A percentile compares a stretch with the other conserved stretches of the same genome.
Evolutionary conservation across 2,888 invertebrate species (phyloP).

Genomic region (Didymodactylos carnosus): DNA sequence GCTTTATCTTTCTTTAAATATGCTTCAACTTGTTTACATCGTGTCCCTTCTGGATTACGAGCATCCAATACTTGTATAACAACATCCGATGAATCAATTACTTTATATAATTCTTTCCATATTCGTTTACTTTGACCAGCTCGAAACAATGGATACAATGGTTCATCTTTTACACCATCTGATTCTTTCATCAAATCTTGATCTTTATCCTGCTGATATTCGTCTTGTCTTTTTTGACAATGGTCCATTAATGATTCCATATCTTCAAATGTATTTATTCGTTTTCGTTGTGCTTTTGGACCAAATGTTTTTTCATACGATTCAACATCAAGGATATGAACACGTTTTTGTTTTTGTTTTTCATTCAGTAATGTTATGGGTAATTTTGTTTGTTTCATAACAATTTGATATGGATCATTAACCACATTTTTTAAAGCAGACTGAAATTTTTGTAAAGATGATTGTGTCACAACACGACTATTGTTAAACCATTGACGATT

Average conservation of each 20-base stretch:
- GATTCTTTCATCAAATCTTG: conserved; percentile 55
- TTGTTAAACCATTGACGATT: conserved; percentile 98
- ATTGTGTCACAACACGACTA: conserved; percentile 79
- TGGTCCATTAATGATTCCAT: conserved; percentile 48
- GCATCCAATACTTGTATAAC: conserved; percentile 85
- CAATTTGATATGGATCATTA: conserved; percentile 85
- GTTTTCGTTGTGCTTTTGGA: conserved; percentile 70
- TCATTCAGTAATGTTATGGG: conserved; percentile 84
- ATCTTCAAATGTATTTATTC: conserved; percentile 49
- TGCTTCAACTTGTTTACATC: conserved; percentile 73
- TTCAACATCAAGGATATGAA: conserved; percentile 84
- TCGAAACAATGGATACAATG: conserved; percentile 42
- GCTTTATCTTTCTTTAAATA: conserved; percentile 79
- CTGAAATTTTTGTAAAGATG: conserved; percentile 45
- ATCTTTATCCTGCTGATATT: conserved; percentile 62
- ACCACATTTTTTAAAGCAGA: conserved; percentile 79
- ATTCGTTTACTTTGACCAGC: conserved; percentile 73
- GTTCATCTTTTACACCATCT: conserved; percentile 54
- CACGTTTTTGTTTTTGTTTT: conserved; percentile 56
- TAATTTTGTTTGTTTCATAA: conserved; percentile 82
- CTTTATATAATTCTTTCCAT: conserved; percentile 97
- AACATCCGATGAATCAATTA: conserved; percentile 87
- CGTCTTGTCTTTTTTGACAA: conserved; percentile 50
- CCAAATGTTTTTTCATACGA: conserved; percentile 84
- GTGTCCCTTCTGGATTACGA: conserved; percentile 83